phyloP scores from a whole-genome alignment of 2,797 vertebrate genomes.

The Poecilia picta region DNA sequence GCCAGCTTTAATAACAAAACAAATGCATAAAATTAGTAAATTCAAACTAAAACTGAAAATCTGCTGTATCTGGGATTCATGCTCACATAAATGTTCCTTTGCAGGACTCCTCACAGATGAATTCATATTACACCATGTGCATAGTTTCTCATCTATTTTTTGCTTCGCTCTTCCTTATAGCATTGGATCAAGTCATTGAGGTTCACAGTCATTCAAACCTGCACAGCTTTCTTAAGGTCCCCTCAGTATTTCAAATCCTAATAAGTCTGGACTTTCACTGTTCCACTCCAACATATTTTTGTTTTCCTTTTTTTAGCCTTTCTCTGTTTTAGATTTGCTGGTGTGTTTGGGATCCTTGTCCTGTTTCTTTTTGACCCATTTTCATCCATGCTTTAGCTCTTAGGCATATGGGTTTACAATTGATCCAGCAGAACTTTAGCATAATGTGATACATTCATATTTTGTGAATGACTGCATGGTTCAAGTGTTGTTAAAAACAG shows the following conservation, averaged over 20 bases:
- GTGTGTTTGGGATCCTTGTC: neutral
- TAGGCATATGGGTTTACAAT: neutral
- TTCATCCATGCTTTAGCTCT: neutral
- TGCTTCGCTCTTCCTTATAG: neutral
- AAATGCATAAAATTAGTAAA: no score
- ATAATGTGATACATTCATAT: neutral
- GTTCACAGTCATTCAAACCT: neutral
- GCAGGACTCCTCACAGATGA: neutral
- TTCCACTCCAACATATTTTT: neutral
- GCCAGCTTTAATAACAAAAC: no score
- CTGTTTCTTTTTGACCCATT: neutral
- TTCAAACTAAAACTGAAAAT: neutral
- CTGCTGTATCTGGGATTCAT: neutral
- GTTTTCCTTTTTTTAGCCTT: neutral
- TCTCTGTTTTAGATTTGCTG: neutral
- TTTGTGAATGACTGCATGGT: neutral
- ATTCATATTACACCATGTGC: neutral
- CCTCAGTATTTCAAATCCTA: neutral
- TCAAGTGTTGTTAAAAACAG: neutral
- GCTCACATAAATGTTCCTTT: neutral
- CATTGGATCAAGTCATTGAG: neutral
- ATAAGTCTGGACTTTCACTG: neutral
- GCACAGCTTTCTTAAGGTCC: neutral
- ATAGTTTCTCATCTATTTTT: neutral
- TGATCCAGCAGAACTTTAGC: neutral